Evolutionary conservation across 1,140 invertebrate species (phyloP).

Genomic region (Macrocentrus cingulum): DNA sequence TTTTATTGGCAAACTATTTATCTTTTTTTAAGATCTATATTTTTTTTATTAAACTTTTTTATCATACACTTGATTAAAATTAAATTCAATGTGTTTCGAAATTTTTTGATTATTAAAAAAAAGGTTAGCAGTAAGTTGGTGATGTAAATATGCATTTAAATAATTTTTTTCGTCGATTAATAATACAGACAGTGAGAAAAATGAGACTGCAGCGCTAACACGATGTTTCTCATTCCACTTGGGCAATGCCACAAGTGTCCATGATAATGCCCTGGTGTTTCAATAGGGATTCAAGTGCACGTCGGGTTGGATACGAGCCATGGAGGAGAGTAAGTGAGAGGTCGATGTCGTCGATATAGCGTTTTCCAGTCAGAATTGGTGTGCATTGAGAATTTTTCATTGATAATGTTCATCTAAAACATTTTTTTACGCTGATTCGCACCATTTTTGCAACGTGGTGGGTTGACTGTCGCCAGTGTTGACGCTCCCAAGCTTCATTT

Average conservation of each 20-base stretch:
- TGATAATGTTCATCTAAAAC: neutral
- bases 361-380: neutral
- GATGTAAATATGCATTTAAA: no score
- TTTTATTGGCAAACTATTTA: no score
- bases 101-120: no score
- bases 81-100: no score
- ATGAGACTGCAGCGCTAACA: neutral
- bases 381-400: neutral
- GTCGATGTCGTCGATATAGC: conserved; percentile 6
- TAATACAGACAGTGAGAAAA: neutral
- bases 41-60: no score
- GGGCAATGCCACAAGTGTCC: conserved; percentile 43
- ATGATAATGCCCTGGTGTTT: conserved; percentile 25
- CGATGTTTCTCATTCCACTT: conserved; percentile 3
- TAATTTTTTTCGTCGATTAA: no score
- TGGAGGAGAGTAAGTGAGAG: neutral
- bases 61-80: no score
- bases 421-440: neutral
- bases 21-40: no score
- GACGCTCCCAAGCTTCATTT: neutral
- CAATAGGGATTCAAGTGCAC: conserved; percentile 26
- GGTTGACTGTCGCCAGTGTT: no score
- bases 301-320: conserved; percentile 30
- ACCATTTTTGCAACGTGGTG: no score
- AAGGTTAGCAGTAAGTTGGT: no score